Conservation (phyloP, 2,888 invertebrate species). For the Bursaphelenchus okinawaensis region DNA sequence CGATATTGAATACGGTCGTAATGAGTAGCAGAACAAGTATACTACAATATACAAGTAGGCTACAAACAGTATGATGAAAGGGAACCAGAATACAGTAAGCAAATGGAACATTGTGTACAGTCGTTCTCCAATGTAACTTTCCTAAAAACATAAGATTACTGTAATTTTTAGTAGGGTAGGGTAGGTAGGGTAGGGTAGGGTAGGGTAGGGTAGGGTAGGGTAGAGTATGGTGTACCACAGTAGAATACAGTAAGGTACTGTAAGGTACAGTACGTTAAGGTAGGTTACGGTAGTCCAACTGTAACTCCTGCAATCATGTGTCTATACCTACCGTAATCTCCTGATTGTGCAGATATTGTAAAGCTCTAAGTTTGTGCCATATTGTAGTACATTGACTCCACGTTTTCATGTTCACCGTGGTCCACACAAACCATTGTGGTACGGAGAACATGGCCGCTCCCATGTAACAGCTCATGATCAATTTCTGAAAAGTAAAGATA, state of each 20-base stretch:
- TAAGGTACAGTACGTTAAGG: too few relatives aligned
- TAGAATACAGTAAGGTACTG: too few relatives aligned
- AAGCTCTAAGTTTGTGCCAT: conserved; percentile 28
- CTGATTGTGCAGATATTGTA: conserved; percentile 27
- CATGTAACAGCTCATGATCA: conserved; percentile 28
- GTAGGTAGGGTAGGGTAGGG: too few relatives aligned
- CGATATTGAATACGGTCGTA: conserved; percentile 22
- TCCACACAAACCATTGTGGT: conserved; percentile 39
- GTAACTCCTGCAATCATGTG: too few relatives aligned
- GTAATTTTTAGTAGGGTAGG: too few relatives aligned
- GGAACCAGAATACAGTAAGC: conserved; percentile 35
- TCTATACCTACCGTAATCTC: conserved; percentile 16
- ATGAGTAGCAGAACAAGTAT: conserved; percentile 30
- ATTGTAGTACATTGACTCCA: conserved; percentile 33
- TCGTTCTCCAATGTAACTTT: conserved; percentile 25
- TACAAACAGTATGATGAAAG: conserved; percentile 28
- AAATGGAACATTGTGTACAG: conserved; percentile 30
- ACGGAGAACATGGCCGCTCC: conserved; percentile 33
- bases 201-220: too few relatives aligned
- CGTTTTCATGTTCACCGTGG: conserved; percentile 25
- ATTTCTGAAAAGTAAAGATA: conserved; percentile 23
- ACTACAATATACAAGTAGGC: conserved; percentile 35
- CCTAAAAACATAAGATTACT: conserved; percentile 19
- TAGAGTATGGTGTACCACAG: too few relatives aligned
- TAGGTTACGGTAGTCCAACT: too few relatives aligned